Evolutionary conservation across 2,888 invertebrate genomes (phyloP).

Genomic region (Tromatobia lineatoria): DNA sequence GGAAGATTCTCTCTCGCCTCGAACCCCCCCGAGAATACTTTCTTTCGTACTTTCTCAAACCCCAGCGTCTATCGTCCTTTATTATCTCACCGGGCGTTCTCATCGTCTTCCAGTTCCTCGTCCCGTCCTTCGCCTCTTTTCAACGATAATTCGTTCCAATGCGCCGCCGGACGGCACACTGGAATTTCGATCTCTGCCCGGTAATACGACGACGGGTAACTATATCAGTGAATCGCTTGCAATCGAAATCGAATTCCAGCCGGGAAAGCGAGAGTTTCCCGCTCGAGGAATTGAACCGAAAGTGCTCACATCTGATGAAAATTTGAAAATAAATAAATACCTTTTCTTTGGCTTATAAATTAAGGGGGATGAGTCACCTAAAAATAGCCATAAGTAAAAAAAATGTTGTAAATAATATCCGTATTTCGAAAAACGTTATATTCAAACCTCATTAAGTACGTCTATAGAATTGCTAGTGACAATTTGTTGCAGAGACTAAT

Average conservation of each 20-base stretch:
- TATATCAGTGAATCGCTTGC: slow-evolving; percentile 26
- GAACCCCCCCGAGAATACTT: slow-evolving; percentile 44
- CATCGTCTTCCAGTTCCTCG: neutral
- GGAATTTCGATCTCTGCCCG: slow-evolving; percentile 57
- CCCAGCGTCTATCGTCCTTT: slow-evolving; percentile 5
- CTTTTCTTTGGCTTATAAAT: too few relatives aligned
- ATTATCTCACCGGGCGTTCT: slow-evolving; percentile 17
- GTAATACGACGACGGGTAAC: slow-evolving; percentile 39
- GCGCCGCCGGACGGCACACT: slow-evolving; percentile 48
- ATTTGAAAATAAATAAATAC: neutral
- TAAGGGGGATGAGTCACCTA: too few relatives aligned
- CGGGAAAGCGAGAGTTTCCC: neutral
- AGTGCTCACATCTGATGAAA: neutral
- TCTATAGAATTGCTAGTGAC: too few relatives aligned
- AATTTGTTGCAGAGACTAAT: too few relatives aligned
- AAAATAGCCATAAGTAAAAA: too few relatives aligned
- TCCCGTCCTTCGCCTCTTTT: slow-evolving; percentile 4
- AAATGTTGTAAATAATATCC: too few relatives aligned
- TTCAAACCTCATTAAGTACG: too few relatives aligned
- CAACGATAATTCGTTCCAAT: slow-evolving; percentile 60
- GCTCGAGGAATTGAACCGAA: neutral
- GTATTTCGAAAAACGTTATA: too few relatives aligned
- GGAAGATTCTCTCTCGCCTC: slow-evolving; percentile 34
- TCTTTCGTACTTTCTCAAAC: slow-evolving; percentile 15
- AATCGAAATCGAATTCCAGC: slow-evolving; percentile 25